These are phyloP conservation scores for Oostethus manadensis DNA, from an alignment of 2,113 vertebrate species.

Conservation along the genomic window DNA sequence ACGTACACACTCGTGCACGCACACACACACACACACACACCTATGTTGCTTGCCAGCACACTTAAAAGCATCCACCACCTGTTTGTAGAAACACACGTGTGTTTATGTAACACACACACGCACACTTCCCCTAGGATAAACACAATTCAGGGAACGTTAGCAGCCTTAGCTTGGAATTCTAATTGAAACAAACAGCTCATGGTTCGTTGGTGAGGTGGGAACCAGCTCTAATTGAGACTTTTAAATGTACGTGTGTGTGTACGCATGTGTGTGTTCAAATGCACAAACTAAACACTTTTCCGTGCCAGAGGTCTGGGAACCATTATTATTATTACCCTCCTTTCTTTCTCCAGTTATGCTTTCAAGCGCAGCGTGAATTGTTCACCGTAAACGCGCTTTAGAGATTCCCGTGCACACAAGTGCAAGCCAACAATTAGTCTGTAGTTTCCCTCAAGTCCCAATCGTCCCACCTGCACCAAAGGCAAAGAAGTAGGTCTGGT, in stretches of 20 bases:
- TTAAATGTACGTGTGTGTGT: conserved; percentile 26
- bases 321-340: conserved; percentile 47
- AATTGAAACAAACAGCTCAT: conserved; percentile 67
- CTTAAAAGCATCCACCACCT: conserved; percentile 38
- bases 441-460: not conserved
- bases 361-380: conserved; percentile 46
- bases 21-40: no score
- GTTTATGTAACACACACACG: conserved; percentile 11
- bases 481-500: conserved; percentile 94
- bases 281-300: conserved; percentile 18
- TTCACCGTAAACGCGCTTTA: conserved; percentile 40
- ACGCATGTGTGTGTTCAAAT: conserved; percentile 16
- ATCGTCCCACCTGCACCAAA: conserved; percentile 87
- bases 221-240: conserved; percentile 41
- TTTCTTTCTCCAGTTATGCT: conserved; percentile 45
- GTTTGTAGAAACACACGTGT: conserved; percentile 38
- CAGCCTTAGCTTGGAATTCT: conserved; percentile 67
- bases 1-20: no score
- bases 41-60: not conserved
- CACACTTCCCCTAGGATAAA: conserved; percentile 35
- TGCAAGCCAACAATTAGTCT: conserved; percentile 13
- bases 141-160: conserved; percentile 64
- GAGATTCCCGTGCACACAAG: conserved; percentile 35
- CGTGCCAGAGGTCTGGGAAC: conserved; percentile 56
- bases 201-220: conserved; percentile 52